Base-by-base conservation (phyloP, 2,888 invertebrate species). In the Bombyx huttoni region DNA sequence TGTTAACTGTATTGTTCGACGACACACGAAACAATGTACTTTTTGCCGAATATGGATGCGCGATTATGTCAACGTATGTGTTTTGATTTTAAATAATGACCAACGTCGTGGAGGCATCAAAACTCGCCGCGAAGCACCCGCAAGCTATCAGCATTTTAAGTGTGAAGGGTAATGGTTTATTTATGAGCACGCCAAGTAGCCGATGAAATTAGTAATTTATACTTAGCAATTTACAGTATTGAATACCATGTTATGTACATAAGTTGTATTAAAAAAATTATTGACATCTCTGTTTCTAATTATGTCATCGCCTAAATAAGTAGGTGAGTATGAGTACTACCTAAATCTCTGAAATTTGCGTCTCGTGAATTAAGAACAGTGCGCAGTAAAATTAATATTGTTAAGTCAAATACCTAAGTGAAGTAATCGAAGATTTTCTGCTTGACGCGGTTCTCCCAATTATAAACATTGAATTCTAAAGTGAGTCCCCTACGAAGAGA, bases 31-130 rank as follows among this genome's bases (percentile, higher is more conserved):
- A 84, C 85, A 83, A 81, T 84, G 86, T 86, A 78, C n/a, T 83
- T 83, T 84, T 82, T 69, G 78, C 80, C 83, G 75, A 83, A 84
- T 86, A 84, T 76, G 85, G 85, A 65, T 72, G 70, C 73, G 78
- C 75, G 78, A 83, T 85, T 84, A 85, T 87, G 86, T 86, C 83
- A 80, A 81, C 74, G 78, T 60, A 70, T 84, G 82, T 81, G 81
- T 82, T 81, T 70, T 79, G 85, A 75, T 82, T 85, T 81, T 77
- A 78, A 84, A 82, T 80, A 81, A 80, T 74, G 75, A 73, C 67
- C 68, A 69, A 68, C 69, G 71, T 64, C 62, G 67, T 56, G 61
- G 56, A 53, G 65, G 74, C 77, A 71, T 73, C 68, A 61, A 65
- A 73, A 77, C 75, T 75, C 64, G 70, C 70, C 63, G 63, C 65